Base-by-base conservation (phyloP, 2,888 invertebrate species). In the Myopa tessellatipennis region DNA sequence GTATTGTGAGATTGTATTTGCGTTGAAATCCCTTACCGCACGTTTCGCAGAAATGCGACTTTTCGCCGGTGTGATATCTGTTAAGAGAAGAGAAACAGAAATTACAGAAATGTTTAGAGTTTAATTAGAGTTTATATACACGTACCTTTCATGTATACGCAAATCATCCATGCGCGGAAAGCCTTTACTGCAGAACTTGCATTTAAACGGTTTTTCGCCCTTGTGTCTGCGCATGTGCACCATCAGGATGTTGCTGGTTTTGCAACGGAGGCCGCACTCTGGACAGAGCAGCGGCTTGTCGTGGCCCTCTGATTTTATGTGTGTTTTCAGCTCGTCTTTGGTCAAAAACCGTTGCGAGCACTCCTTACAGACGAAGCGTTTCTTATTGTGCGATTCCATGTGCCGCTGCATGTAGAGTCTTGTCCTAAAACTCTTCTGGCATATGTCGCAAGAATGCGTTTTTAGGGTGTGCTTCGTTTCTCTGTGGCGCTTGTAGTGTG, bases 121-220 rank as follows among this genome's bases (percentile, higher is more conserved):
- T 26, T 2, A 26, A 26, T 1, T 45, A 45, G 40, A 40, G 45
- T 45, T 6, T n/a, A 38, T 5, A 12, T 12, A 18, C 5, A 63
- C 12, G 36, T 90, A 91, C 82, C 90, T 87, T 83, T 91, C 91
- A 79, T 91, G 91, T 2, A 91, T 90, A 16, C 90, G 90, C 73
- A 91, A 84, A 84, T 91, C 91, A 3, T 91, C 91, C 0, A 90
- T 89, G 58, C 91, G 85, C 0, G 90, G 90, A 83, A 91, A 91
- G 76, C 86, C 91, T 85, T 91, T 91, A 26, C 89, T 90, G 79
- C 91, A 91, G 83, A 88, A 91, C 85, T 90, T 90, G 82, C 91
- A 91, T 82, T 91, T 91, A 81, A 90, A 91, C 0, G 91, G 91
- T 80, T 91, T 91, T 80, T 91, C 91, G 0, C 91, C 91, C 34